Conservation (phyloP, 2,797 vertebrate species). For the Tragelaphus oryx region DNA sequence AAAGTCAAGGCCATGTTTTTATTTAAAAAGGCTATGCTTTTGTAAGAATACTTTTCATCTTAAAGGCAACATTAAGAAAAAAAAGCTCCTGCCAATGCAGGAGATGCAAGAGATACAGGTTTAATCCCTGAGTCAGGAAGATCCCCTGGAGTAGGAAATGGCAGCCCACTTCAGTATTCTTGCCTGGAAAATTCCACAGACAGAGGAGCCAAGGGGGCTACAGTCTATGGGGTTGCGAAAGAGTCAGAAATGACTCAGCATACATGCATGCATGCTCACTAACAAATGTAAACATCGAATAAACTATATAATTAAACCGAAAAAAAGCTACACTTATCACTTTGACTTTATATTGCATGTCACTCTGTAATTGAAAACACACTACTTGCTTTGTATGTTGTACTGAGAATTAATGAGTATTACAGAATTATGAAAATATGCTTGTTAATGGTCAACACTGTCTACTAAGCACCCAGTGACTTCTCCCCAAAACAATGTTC, state of each 20-base stretch:
- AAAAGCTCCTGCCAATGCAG: background rate
- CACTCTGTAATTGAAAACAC: background rate
- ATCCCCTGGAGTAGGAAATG: background rate
- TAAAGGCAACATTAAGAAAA: background rate
- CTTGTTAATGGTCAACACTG: background rate
- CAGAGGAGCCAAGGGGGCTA: background rate
- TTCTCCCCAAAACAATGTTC: background rate
- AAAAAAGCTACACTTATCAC: background rate
- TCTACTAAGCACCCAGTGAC: background rate
- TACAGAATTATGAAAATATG: background rate
- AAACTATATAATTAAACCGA: background rate
- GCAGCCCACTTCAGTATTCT: background rate
- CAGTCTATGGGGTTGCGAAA: background rate
- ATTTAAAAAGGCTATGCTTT: background rate
- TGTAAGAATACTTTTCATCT: background rate
- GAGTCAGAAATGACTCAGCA: background rate
- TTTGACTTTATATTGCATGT: slow-evolving; percentile 5
- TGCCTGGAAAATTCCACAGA: background rate
- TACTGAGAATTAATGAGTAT: background rate
- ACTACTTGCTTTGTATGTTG: background rate
- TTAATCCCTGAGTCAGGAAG: background rate
- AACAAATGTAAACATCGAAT: background rate
- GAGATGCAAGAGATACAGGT: background rate
- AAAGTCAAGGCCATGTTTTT: background rate
- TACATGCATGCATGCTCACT: background rate